Percentiles rank a stretch among this genome's conserved stretches.
phyloP scores from a whole-genome alignment of 2,888 invertebrate genomes.

The Elmis aenea region DNA sequence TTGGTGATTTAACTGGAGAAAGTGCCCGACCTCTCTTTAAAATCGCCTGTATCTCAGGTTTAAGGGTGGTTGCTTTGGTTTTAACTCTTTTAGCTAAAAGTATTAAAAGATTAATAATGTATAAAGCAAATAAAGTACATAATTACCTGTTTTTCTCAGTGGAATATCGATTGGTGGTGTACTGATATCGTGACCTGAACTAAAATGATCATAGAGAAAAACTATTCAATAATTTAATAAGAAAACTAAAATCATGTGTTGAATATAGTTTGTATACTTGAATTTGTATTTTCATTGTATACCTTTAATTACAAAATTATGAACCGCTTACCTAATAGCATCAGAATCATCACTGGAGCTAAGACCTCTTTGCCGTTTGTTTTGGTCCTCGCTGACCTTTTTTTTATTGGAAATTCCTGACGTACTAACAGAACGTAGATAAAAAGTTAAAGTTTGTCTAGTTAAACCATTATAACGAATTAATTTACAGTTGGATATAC shows the following conservation, averaged over 20 bases:
- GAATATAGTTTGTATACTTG: too few species aligned
- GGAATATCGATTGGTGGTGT: neutral
- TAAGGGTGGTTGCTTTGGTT: conserved; percentile 3
- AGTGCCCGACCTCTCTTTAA: too few species aligned
- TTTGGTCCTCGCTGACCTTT: conserved; percentile 14
- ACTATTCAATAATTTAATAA: too few species aligned
- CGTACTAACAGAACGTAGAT: conserved; percentile 2
- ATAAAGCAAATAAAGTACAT: conserved; percentile 2
- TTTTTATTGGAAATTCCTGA: neutral
- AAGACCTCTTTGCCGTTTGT: conserved; percentile 17
- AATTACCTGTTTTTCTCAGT: conserved; percentile 3
- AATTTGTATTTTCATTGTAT: too few species aligned
- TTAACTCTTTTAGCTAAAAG: conserved; percentile 15
- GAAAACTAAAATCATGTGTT: too few species aligned
- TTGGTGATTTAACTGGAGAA: too few species aligned
- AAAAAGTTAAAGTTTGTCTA: too few species aligned
- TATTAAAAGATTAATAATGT: neutral
- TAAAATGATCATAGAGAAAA: too few species aligned
- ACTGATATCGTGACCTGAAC: too few species aligned
- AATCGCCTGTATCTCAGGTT: conserved; percentile 11
- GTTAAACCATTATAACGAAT: neutral
- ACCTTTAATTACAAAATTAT: too few species aligned
- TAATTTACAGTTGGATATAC: neutral
- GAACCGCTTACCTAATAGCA: too few species aligned
- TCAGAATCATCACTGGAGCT: conserved; percentile 8